Conservation (phyloP, 2,888 invertebrate species). For the Protophormia terraenovae region DNA sequence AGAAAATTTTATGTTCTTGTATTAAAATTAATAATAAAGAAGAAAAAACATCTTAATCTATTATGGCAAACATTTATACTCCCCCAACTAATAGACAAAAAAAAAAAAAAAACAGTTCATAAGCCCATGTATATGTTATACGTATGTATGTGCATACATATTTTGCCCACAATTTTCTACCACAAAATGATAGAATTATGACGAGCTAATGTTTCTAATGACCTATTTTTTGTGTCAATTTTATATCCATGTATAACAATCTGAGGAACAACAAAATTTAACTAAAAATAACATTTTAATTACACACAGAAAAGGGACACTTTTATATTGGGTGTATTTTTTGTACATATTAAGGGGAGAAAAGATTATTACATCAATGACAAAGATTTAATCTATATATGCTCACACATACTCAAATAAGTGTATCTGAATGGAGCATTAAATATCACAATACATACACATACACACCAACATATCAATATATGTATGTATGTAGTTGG, state of each 20-base stretch:
- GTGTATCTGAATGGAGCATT: background rate
- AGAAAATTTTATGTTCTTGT: constrained; percentile 31
- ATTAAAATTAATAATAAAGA: background rate
- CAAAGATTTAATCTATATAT: constrained; percentile 67
- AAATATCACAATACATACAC: background rate
- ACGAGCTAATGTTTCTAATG: constrained; percentile 76
- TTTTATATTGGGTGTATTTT: constrained; percentile 38
- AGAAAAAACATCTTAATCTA: constrained; percentile 25
- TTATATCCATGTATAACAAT: constrained; percentile 61
- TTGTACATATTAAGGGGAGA: constrained; percentile 56
- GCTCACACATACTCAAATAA: background rate
- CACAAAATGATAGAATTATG: constrained; percentile 75
- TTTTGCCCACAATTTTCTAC: constrained; percentile 31
- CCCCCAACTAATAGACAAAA: background rate
- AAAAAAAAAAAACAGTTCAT: background rate
- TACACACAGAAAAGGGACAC: constrained; percentile 69
- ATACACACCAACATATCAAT: background rate
- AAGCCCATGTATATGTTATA: constrained; percentile 1
- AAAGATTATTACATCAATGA: constrained; percentile 73
- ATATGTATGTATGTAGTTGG: constrained; percentile 6
- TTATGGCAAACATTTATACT: constrained; percentile 10
- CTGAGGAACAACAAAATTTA: constrained; percentile 53
- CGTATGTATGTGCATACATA: too few relatives aligned
- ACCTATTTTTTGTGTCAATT: constrained; percentile 75
- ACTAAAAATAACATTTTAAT: constrained; percentile 76